Conservation (phyloP, 92 coral and sea anemone genomes). For the Montipora capitata region DNA sequence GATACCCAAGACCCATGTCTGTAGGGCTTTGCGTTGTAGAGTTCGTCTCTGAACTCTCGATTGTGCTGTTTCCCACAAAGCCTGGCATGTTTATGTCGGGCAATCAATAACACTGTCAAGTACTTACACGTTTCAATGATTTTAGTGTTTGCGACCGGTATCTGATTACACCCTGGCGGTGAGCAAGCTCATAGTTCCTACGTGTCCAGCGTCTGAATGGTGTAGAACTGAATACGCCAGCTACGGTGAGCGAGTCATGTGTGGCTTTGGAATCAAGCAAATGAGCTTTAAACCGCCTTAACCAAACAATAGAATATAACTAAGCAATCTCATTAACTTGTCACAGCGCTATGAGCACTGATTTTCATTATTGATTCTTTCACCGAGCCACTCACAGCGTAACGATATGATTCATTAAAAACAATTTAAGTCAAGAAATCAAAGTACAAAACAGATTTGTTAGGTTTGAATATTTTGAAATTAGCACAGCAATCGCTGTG, state of each 20-base stretch:
- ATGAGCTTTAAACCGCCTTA: no score
- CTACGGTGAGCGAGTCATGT: neutral
- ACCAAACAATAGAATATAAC: neutral
- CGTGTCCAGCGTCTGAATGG: neutral
- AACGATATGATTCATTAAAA: neutral
- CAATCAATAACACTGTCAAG: neutral
- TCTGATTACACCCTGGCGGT: conserved; percentile 20
- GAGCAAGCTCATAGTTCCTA: neutral
- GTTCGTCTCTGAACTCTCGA: conserved; percentile 15
- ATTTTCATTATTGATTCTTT: neutral
- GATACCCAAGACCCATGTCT: conserved; percentile 39
- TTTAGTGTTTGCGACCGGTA: neutral
- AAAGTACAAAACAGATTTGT: no score
- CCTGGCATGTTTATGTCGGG: neutral
- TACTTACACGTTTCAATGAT: no score
- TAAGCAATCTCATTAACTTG: neutral
- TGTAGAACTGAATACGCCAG: neutral
- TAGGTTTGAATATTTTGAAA: no score
- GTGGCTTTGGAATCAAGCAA: neutral
- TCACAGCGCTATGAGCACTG: conserved; percentile 7
- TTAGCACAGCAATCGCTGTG: no score
- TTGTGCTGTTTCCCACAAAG: neutral
- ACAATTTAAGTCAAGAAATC: no score
- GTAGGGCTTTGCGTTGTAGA: conserved; percentile 9
- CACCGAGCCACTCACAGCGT: neutral